Conservation (phyloP, 1,140 invertebrate genomes). For the Drosophila prosaltans region DNA sequence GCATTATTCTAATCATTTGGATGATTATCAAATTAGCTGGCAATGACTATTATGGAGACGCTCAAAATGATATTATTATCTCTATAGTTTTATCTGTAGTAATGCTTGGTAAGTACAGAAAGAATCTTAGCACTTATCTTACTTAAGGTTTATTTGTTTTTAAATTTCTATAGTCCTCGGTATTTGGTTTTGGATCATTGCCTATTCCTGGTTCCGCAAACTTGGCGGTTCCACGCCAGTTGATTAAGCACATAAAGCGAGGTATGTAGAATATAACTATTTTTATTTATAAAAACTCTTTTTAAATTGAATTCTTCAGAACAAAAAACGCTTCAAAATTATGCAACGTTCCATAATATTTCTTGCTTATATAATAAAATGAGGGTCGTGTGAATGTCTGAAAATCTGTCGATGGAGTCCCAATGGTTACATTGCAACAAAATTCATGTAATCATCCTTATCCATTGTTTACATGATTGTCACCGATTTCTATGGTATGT, state of each 20-base stretch:
- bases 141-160: not conserved
- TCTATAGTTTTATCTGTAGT: not conserved
- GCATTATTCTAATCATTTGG: not conserved
- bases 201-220: conserved; percentile 35
- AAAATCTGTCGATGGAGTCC: no score
- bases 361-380: no score
- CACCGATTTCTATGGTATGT: no score
- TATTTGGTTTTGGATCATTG: conserved; percentile 40
- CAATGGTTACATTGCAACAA: no score
- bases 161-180: conserved; percentile 15
- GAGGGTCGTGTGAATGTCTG: no score
- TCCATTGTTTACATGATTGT: no score
- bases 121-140: no score
- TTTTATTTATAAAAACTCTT: no score
- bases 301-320: not conserved
- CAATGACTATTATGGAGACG: not conserved
- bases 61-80: not conserved
- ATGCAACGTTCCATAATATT: no score
- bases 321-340: no score
- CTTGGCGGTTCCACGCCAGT: conserved; percentile 10
- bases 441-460: no score
- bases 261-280: not conserved
- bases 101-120: conserved; percentile 5
- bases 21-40: not conserved
- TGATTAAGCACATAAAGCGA: conserved; percentile 1